phyloP scores from a whole-genome alignment of 2,888 invertebrate genomes.

The Polylopha cassiicola region DNA sequence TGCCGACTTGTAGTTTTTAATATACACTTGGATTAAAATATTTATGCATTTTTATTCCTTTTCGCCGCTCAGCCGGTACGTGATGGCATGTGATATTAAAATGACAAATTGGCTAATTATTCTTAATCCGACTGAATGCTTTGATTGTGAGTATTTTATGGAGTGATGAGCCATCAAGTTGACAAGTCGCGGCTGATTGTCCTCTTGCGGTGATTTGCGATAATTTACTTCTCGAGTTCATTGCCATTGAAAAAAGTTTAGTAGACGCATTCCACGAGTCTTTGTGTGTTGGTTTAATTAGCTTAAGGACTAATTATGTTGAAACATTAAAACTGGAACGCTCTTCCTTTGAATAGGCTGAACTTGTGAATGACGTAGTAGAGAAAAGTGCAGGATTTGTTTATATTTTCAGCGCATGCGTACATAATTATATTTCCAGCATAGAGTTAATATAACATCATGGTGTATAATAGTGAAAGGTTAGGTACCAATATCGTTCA shows the following conservation, averaged over 20 bases:
- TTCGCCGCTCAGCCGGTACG: conserved; percentile 50
- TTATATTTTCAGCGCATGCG: conserved; percentile 40
- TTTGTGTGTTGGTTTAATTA: conserved; percentile 18
- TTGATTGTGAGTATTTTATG: conserved; percentile 46
- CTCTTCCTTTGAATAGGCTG: conserved; percentile 11
- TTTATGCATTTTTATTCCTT: conserved; percentile 60
- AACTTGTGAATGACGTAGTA: conserved; percentile 28
- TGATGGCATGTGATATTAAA: conserved; percentile 77
- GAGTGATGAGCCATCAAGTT: conserved; percentile 57
- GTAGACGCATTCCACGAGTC: conserved; percentile 14
- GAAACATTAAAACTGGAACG: conserved; percentile 16
- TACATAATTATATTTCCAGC: conserved; percentile 53
- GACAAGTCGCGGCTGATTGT: conserved; percentile 39
- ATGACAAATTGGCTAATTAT: conserved; percentile 77
- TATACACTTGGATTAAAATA: conserved; percentile 70
- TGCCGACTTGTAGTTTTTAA: conserved; percentile 73
- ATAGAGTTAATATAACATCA: conserved; percentile 55
- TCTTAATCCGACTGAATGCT: conserved; percentile 69
- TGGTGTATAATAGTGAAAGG: too few species aligned
- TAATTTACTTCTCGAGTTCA: conserved; percentile 41
- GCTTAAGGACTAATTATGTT: conserved; percentile 17
- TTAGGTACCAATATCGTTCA: too few species aligned
- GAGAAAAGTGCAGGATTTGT: conserved; percentile 44
- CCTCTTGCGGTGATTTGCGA: conserved; percentile 34
- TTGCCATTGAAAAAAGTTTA: conserved; percentile 37